Evolutionary conservation across 2,797 vertebrate species (phyloP).

Genomic region (Sibirionetta formosa): DNA sequence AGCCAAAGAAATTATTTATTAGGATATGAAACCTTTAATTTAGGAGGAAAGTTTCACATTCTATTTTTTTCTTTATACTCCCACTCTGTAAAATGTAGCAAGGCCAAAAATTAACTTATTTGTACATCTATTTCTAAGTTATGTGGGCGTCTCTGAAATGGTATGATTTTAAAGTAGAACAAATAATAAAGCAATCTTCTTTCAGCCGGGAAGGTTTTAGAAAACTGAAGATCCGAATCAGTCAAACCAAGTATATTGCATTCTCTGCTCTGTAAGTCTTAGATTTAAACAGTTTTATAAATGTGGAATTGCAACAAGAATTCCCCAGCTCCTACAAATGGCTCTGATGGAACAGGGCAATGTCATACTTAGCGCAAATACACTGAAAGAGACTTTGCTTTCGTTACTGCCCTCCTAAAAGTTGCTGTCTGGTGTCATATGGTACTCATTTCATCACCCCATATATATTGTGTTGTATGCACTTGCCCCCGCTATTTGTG

Average conservation of each 20-base stretch:
- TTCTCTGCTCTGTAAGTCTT: constrained; percentile 42
- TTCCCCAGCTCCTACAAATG: constrained; percentile 45
- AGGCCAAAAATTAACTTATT: constrained; percentile 42
- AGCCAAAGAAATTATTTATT: constrained; percentile 74
- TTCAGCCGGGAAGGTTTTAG: not conserved
- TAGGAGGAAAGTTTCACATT: constrained; percentile 46
- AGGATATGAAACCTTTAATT: constrained; percentile 76
- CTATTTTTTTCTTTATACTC: constrained; percentile 18
- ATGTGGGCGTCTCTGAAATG: constrained; percentile 64
- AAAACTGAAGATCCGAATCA: constrained; percentile 46
- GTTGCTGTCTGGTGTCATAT: not conserved
- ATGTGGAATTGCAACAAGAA: constrained; percentile 40
- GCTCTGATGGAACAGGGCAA: not conserved
- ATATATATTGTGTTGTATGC: not conserved
- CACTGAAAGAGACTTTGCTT: not conserved
- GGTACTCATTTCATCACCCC: not conserved
- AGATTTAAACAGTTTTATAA: constrained; percentile 57
- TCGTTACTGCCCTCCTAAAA: not conserved
- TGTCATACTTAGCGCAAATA: not conserved
- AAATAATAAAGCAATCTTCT: constrained; percentile 58
- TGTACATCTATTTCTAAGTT: constrained; percentile 54
- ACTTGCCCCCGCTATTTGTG: not conserved
- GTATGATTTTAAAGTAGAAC: constrained; percentile 63
- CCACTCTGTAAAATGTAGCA: constrained; percentile 48
- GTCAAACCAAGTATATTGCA: constrained; percentile 35